These are phyloP conservation scores for Lycopodina hypogea DNA, from an alignment of 37 sponge, comb jelly and placozoan species.

Conservation along the genomic window DNA sequence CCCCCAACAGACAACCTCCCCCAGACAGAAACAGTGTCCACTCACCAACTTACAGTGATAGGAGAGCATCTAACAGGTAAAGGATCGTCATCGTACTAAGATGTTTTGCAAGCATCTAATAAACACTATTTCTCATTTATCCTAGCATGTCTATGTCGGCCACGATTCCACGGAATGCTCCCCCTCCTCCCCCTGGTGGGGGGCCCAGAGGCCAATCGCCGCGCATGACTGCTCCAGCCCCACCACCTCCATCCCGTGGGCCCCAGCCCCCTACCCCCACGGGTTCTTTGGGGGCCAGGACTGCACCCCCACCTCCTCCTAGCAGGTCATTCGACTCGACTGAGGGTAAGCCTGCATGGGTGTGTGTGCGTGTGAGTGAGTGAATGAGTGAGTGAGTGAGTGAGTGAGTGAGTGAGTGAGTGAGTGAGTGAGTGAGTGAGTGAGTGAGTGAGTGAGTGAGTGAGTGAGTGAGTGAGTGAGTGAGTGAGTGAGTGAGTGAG, in stretches of 20 bases:
- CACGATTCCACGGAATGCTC: slow-evolving; percentile 41
- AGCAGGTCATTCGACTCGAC: not conserved
- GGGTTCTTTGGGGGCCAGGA: not conserved
- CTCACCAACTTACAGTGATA: not conserved
- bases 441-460: not conserved
- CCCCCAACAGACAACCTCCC: slow-evolving; percentile 3
- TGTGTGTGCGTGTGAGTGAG: not conserved
- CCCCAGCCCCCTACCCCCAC: not conserved
- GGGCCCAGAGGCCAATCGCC: not conserved
- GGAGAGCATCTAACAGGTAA: not conserved
- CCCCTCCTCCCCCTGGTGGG: slow-evolving; percentile 58
- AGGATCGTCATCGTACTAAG: not conserved
- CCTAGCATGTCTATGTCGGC: slow-evolving; percentile 9
- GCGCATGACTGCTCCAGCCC: slow-evolving; percentile 26
- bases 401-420: too few species aligned
- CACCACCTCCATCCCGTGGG: slow-evolving; percentile 25
- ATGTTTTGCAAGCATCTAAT: not conserved
- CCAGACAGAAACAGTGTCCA: not conserved
- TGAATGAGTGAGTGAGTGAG: too few species aligned
- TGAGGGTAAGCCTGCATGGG: slow-evolving; percentile 3
- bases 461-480: too few species aligned
- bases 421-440: not conserved
- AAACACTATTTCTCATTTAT: not conserved
- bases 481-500: not conserved
- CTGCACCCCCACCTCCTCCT: slow-evolving; percentile 52